These are phyloP conservation scores for Hesperophylax magnus DNA, from an alignment of 1,140 invertebrate species.

Conservation along the genomic window DNA sequence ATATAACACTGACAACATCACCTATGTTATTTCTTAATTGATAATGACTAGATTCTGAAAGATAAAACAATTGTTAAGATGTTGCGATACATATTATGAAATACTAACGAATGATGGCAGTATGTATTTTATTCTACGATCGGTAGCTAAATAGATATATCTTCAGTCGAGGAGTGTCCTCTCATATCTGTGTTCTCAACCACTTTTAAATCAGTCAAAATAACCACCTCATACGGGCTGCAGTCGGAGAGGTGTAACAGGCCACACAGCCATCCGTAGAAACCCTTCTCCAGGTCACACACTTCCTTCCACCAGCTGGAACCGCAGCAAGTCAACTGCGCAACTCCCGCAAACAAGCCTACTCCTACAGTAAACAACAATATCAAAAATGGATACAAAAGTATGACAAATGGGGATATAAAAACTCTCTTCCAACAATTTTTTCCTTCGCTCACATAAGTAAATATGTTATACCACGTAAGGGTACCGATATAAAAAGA, in stretches of 20 bases:
- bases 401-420: conserved; percentile 78
- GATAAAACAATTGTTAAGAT: too few species aligned
- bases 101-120: conserved; percentile 20
- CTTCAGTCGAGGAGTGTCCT: conserved; percentile 56
- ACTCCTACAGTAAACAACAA: conserved; percentile 76
- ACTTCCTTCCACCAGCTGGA: conserved; percentile 80
- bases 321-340: conserved; percentile 79
- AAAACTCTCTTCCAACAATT: conserved; percentile 74
- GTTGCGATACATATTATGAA: neutral
- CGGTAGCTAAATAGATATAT: conserved; percentile 54
- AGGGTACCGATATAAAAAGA: conserved; percentile 84
- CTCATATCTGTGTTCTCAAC: conserved; percentile 57
- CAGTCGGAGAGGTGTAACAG: conserved; percentile 79
- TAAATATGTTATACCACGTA: conserved; percentile 84
- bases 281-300: conserved; percentile 83
- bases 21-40: too few species aligned
- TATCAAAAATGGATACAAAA: conserved; percentile 81
- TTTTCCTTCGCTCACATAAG: conserved; percentile 79
- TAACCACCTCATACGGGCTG: conserved; percentile 77
- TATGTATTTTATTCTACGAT: conserved; percentile 14
- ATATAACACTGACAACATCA: too few species aligned
- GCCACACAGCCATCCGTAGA: conserved; percentile 84
- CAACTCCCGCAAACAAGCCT: conserved; percentile 77
- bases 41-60: too few species aligned
- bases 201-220: conserved; percentile 64